A percentile compares a stretch with the other conserved stretches of the same genome.
Conservation (phyloP, 35 echinoderm and acorn worm genomes). For the Holothuria glaberrima region DNA sequence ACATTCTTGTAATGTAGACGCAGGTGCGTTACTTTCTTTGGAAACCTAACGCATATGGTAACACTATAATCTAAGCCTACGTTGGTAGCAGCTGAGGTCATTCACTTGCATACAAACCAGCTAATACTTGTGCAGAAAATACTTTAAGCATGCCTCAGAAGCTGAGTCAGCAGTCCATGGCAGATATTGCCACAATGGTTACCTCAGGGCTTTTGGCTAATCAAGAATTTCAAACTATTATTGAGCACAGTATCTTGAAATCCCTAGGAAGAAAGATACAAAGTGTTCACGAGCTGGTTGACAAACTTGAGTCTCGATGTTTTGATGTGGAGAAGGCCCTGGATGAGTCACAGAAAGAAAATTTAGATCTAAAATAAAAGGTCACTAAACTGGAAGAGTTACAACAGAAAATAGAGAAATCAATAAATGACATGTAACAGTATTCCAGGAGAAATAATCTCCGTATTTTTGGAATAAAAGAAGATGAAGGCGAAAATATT, state of each 20-base stretch:
- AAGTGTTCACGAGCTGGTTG: background rate
- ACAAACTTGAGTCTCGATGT: conserved; percentile 18
- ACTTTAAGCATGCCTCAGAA: conserved; percentile 19
- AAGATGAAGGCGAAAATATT: too few relatives aligned
- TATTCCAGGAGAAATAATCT: conserved; percentile 39
- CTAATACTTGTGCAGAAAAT: background rate
- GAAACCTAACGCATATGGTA: conserved; percentile 3
- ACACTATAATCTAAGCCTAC: background rate
- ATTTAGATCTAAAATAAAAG: background rate
- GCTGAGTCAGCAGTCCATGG: conserved; percentile 18
- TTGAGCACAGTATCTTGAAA: conserved; percentile 27
- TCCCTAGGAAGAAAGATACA: background rate
- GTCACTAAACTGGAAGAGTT: background rate
- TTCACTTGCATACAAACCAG: background rate
- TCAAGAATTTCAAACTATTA: conserved; percentile 17
- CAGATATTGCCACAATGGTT: conserved; percentile 28
- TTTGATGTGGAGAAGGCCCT: conserved; percentile 1
- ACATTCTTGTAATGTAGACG: background rate
- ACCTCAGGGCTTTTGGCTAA: conserved; percentile 7
- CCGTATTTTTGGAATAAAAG: conserved; percentile 30
- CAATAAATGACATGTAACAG: conserved; percentile 42
- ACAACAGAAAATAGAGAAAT: conserved; percentile 30
- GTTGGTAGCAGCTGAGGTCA: background rate
- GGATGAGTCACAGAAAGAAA: conserved; percentile 10
- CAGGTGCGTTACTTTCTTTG: conserved; percentile 1